Evolutionary conservation across 2,113 vertebrate genomes (phyloP).

Genomic region (Scortum barcoo): DNA sequence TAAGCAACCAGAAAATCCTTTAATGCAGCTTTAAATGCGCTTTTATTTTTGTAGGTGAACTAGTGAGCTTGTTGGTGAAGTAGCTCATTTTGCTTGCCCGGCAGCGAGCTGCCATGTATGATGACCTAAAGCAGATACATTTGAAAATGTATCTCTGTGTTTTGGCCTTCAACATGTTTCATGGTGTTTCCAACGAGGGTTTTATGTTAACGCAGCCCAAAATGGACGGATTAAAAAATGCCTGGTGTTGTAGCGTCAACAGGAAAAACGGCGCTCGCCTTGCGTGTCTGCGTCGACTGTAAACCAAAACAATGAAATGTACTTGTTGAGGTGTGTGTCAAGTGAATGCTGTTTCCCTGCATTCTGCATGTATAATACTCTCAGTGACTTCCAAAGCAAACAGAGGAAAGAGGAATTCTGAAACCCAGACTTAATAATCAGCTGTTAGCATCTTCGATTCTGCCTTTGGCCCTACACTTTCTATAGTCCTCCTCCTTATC

Average conservation of each 20-base stretch:
- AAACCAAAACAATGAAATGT: not conserved
- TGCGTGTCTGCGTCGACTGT: not conserved
- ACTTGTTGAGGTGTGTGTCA: not conserved
- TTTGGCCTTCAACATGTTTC: not conserved
- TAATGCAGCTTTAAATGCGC: not conserved
- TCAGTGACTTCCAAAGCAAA: not conserved
- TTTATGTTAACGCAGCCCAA: not conserved
- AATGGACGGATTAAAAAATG: not conserved
- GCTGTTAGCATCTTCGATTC: slow-evolving; percentile 18
- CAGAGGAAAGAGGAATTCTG: slow-evolving; percentile 33
- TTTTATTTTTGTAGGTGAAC: not conserved
- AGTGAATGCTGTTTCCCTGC: not conserved
- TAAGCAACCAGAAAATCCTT: not conserved
- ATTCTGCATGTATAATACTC: slow-evolving; percentile 12
- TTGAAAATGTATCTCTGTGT: not conserved
- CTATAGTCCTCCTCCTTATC: not conserved
- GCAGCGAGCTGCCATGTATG: too few species aligned
- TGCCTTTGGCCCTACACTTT: not conserved
- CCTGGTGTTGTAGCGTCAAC: not conserved
- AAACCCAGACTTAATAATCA: not conserved
- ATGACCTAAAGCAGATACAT: not conserved
- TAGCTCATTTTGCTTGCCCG: not conserved
- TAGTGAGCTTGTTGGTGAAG: not conserved
- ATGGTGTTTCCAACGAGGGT: not conserved
- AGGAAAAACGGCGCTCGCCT: not conserved